phyloP scores from a whole-genome alignment of 2,888 invertebrate species.

The Epinotia brunnichana region DNA sequence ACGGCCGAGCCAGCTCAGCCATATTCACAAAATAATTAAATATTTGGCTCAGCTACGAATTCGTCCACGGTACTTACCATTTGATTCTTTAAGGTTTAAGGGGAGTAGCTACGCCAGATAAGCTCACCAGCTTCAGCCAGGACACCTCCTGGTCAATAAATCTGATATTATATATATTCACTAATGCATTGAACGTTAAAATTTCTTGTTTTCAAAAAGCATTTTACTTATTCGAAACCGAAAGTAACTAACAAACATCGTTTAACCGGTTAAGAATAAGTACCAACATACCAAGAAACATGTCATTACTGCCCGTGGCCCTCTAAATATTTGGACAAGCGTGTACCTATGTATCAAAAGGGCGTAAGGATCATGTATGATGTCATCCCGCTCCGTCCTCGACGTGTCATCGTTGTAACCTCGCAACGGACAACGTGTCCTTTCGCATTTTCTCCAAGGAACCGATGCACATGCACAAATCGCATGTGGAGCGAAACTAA shows the following conservation, averaged over 20 bases:
- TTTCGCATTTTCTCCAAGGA: constrained; percentile 46
- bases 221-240: not conserved
- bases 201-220: not conserved
- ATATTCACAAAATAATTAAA: not conserved
- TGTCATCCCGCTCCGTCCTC: constrained; percentile 33
- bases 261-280: constrained; percentile 7
- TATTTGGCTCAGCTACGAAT: not conserved
- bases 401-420: constrained; percentile 26
- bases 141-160: too few species aligned
- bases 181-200: not conserved
- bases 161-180: too few species aligned
- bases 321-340: constrained; percentile 17
- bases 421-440: constrained; percentile 41
- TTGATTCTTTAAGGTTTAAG: not conserved
- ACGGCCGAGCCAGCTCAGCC: not conserved
- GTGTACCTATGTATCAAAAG: not conserved
- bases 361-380: constrained; percentile 30
- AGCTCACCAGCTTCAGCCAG: too few species aligned
- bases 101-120: too few species aligned
- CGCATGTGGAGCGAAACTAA: constrained; percentile 41
- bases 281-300: constrained; percentile 1
- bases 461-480: constrained; percentile 41
- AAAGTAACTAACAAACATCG: not conserved
- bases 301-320: not conserved
- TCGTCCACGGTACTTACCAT: not conserved